Evolutionary conservation across 2,113 vertebrate species (phyloP), one percentile per base, ranked within the genome.

Genomic region (Accipiter cooperii): DNA sequence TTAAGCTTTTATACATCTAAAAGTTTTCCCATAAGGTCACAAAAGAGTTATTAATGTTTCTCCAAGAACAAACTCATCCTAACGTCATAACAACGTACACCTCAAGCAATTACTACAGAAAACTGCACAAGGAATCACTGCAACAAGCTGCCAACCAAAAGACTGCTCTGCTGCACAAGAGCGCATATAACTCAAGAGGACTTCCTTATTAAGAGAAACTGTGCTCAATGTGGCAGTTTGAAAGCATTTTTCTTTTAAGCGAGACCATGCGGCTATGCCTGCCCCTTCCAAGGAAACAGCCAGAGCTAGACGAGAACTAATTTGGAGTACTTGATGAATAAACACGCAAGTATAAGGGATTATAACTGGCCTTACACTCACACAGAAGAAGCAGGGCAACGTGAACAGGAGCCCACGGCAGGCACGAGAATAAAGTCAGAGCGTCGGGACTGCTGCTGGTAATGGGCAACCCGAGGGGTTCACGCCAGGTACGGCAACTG

Each of bases 211-310:
- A 25, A 73, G 10, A 89, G 19, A 77, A 40, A 2, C 15, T 31
- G 5, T 17, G 36, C n/a, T 36, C 38, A 6, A 1, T 3, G 4
- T 5, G 16, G 36, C 38, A 21, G 46, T 87, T 14, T 26, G 29
- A 64, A 84, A 78, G 8, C 42, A 26, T 40, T 58, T 68, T 47
- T 40, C 22, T 70, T 60, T n/a, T 17, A 69, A 60, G 19, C 1
- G 0, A 75, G 69, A 38, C 49, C 13, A 12, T 1, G 7, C 2
- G 0, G 31, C 29, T 9, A 6, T 29, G n/a, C 47, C 81, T 63
- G 8, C 19, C 13, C 38, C 60, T 70, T 26, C 36, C 40, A 75
- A 38, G 26, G 33, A 61, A 84, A 29, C 2, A 34, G 14, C 52
- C 47, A 58, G 40, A 76, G 22, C 70, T n/a, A 3, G 31, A 12